A percentile compares a stretch with the other conserved stretches of the same genome.
These are phyloP conservation scores for Heteromurus nitidus DNA, from an alignment of 2,888 invertebrate genomes.

Conservation along the genomic window DNA sequence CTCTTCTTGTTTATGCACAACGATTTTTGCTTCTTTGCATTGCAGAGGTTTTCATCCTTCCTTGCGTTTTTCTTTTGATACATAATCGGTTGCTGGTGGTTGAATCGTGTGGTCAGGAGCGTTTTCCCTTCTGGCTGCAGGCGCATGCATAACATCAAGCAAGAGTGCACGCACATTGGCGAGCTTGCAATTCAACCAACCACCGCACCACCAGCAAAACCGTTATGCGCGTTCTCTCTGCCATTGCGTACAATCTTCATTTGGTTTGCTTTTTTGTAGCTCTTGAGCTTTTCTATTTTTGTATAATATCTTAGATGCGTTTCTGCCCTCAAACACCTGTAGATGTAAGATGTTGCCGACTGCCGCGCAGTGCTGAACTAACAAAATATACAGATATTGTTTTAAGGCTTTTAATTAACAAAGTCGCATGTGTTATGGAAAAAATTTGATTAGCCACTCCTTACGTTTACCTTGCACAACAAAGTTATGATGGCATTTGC, in stretches of 20 bases:
- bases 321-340: not conserved
- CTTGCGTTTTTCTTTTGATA: slow-evolving; percentile 7
- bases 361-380: too few relatives aligned
- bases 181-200: slow-evolving; percentile 19
- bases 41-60: slow-evolving; percentile 9
- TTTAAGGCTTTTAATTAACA: too few relatives aligned
- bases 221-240: slow-evolving; percentile 48
- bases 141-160: slow-evolving; percentile 32
- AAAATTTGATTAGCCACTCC: too few relatives aligned
- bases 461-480: too few relatives aligned
- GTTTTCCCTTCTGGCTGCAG: slow-evolving; percentile 30
- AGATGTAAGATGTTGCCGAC: too few relatives aligned
- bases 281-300: slow-evolving; percentile 9
- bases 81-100: slow-evolving; percentile 35
- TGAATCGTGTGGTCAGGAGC: slow-evolving; percentile 56
- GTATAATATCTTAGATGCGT: not conserved
- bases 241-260: not conserved
- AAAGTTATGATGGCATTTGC: too few relatives aligned
- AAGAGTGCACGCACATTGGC: slow-evolving; percentile 46
- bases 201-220: slow-evolving; percentile 48
- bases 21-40: not conserved
- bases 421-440: too few relatives aligned
- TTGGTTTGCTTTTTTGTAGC: not conserved
- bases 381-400: too few relatives aligned
- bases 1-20: not conserved